Base-by-base conservation (phyloP, 2,888 invertebrate species). In the Caenorhabditis sp. region DNA sequence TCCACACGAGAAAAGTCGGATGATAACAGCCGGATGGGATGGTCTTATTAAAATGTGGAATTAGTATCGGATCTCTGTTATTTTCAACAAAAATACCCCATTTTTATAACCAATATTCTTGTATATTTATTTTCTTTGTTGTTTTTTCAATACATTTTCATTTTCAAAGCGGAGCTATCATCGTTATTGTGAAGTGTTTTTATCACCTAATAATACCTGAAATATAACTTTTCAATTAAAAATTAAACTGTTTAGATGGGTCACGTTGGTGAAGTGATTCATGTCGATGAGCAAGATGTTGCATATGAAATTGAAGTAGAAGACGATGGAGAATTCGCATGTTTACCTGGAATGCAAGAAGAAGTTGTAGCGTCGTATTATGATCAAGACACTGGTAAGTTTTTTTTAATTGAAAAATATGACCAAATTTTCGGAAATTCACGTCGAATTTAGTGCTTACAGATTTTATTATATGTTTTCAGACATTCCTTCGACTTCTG, bases 11-110 rank as follows among this genome's bases (percentile, higher is more conserved):
- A 94, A 97, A 1, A 96, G 96, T 87, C 94, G 95, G 88, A 91
- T 99, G 65, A 93, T 94, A n/a, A 95, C 97, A 0, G 96, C 96
- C 53, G 97, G 99, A 59, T 99, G 99, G 99, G 99, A 99, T 89
- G 96, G 96, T 7, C 90, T 94, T 78, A 95, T 99, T 83, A 99
- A 99, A 89, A 95, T 95, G 89, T 99, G 99, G 97, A 97, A 97
- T 90, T 97, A 31, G 31, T 31, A 31, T 31, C 31, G 10, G 91
- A 81, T 52, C 21, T 60, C 27, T 36, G 31, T 31, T 31, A 7
- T 31, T 10, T n/a, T n/a, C n/a, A n/a, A n/a, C n/a, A n/a, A n/a
- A n/a, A n/a, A n/a, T n/a, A n/a, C n/a, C n/a, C n/a, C n/a, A n/a
- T 58, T 58, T 58, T 31, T 27, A n/a, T 58, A 17, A n/a, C n/a